phyloP scores from a whole-genome alignment of 2,888 invertebrate genomes.

The Capitulum mitella region DNA sequence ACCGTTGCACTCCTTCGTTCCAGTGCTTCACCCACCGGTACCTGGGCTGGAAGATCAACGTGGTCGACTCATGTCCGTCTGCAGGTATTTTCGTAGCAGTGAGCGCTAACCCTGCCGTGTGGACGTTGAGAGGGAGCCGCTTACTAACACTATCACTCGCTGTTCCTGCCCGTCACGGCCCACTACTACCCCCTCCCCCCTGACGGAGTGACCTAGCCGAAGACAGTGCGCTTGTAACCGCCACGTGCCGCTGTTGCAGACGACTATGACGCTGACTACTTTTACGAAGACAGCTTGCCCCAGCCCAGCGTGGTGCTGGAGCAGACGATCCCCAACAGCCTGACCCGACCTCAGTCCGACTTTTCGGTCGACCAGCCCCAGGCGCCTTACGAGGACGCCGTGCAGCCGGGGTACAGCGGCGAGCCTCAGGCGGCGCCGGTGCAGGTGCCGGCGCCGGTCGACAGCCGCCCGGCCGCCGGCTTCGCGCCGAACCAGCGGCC shows the following conservation, averaged over 20 bases:
- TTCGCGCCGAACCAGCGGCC: neutral
- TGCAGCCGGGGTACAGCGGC: neutral
- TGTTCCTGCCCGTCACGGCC: no score
- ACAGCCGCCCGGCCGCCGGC: neutral
- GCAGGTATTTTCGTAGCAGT: conserved; percentile 5
- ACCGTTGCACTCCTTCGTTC: no score
- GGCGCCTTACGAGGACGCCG: neutral
- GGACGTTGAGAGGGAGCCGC: no score
- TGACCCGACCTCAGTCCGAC: neutral
- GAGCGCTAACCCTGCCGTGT: no score
- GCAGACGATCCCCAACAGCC: conserved; percentile 1
- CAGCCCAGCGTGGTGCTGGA: neutral
- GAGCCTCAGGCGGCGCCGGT: neutral
- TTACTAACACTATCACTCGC: no score
- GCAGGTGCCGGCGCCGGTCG: neutral
- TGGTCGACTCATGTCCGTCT: conserved; percentile 65
- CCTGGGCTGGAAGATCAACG: conserved; percentile 91
- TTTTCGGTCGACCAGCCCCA: neutral
- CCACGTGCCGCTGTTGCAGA: neutral
- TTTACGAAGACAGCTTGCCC: conserved; percentile 4
- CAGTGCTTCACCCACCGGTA: conserved; percentile 89
- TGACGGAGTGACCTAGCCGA: no score
- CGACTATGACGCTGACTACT: neutral
- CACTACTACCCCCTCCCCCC: no score
- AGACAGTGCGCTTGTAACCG: neutral